Evolutionary conservation across 1,140 invertebrate species (phyloP), one percentile per base, ranked within the genome.

Genomic region (Acyrthosiphon pisum): DNA sequence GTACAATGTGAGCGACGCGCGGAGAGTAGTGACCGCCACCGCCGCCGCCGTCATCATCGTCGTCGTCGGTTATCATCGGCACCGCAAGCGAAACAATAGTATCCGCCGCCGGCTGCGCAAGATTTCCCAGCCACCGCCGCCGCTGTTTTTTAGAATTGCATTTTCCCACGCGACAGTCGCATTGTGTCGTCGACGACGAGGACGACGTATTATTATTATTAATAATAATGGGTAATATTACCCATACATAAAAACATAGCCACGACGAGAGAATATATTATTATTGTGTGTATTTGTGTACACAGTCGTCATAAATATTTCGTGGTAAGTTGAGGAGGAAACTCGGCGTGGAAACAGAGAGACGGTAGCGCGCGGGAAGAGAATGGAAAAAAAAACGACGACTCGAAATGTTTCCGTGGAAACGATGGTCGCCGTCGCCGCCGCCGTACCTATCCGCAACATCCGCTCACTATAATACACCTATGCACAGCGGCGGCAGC

Each of bases 351-450:
- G 35, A 35, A 23, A 37, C 20, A 1, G 83, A 26, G 37, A 44
- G 41, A 41, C 41, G 20, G 41, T 44, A n/a, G 9, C 9, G 9
- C 7, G 37, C 22, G n/a, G 46, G n/a, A 89, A 23, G n/a, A 50
- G 37, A 41, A 44, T 37, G 37, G 35, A 37, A 37, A 53, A 53
- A 53, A 89, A 53, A 89, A 53, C 46, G 86, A 86, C 46, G n/a
- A 50, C 86, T 30, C 44, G 46, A 89, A 50, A 89, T 89, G 87
- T 89, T 89, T 89, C 87, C 87, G 48, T 53, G 87, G 87, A 89
- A 89, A 89, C 87, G 48, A 50, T 50, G 84, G 84, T 86, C 22
- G 84, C 22, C 44, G 84, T 9, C 26, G 26, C 41, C 56, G 56
- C n/a, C 60, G n/a, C 30, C 30, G 60, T n/a, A n/a, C 60, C n/a